A percentile compares a stretch with the other conserved stretches of the same genome.
Conservation (phyloP, 2,888 invertebrate species). For the Lutraria lutraria region DNA sequence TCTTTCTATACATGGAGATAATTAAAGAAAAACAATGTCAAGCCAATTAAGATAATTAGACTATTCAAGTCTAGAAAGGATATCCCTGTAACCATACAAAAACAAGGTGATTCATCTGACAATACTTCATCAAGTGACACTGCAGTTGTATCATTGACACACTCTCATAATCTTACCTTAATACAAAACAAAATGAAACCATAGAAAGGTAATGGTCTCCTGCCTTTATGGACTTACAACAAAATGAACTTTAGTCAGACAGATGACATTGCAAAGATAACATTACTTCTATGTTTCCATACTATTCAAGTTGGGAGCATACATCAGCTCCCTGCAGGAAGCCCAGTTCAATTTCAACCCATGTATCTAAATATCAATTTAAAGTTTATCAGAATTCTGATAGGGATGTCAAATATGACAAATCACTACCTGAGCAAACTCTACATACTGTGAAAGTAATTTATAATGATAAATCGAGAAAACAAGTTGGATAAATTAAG, state of each 20-base stretch:
- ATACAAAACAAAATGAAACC: not conserved
- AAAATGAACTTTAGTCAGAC: constrained; percentile 26
- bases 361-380: constrained; percentile 23
- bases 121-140: not conserved
- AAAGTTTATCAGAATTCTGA: constrained; percentile 22
- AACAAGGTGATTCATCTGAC: not conserved
- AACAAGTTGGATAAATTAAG: constrained; percentile 32
- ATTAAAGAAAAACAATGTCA: not conserved
- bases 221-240: not conserved
- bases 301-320: not conserved
- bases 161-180: not conserved
- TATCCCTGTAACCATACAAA: not conserved
- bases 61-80: not conserved
- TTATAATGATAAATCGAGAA: constrained; percentile 44
- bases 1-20: not conserved
- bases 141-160: not conserved
- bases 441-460: constrained; percentile 44
- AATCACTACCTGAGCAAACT: constrained; percentile 12
- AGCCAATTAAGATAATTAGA: not conserved
- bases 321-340: constrained; percentile 28
- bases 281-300: not conserved
- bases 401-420: constrained; percentile 35
- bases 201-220: not conserved
- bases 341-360: constrained; percentile 42
- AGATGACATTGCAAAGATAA: constrained; percentile 22